Evolutionary conservation across 2,797 vertebrate genomes (phyloP).

Genomic region (Hippopotamyrus pictus): DNA sequence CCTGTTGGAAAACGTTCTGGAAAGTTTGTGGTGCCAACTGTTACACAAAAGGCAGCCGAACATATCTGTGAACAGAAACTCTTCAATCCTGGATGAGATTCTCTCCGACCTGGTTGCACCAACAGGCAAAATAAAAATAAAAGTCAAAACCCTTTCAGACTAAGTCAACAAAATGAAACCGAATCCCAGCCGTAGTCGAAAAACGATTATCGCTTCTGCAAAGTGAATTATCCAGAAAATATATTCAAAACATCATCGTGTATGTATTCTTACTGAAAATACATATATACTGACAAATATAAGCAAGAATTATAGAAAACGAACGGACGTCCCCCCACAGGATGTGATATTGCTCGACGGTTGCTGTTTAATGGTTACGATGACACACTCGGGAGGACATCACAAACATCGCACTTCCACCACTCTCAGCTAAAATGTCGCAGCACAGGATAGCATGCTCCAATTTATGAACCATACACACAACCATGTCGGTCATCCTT

Average conservation of each 20-base stretch:
- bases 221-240: not conserved
- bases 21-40: constrained; percentile 22
- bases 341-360: not conserved
- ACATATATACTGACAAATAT: not conserved
- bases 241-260: not conserved
- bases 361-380: constrained; percentile 14
- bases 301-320: not conserved
- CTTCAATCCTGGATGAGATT: not conserved
- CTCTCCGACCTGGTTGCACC: not conserved
- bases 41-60: constrained; percentile 1
- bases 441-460: constrained; percentile 27
- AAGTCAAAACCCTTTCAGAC: not conserved
- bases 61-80: not conserved
- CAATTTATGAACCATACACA: not conserved
- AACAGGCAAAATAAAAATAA: not conserved
- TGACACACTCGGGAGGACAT: constrained; percentile 35
- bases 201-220: not conserved
- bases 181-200: not conserved
- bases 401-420: constrained; percentile 41
- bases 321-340: not conserved
- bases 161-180: not conserved
- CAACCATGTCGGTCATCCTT: not conserved
- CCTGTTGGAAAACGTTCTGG: not conserved
- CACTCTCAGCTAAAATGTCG: constrained; percentile 46
- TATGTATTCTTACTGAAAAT: not conserved